Evolutionary conservation across 2,888 invertebrate species (phyloP), one percentile per base, ranked within the genome.

Genomic region (Torymus aiolomorphi): DNA sequence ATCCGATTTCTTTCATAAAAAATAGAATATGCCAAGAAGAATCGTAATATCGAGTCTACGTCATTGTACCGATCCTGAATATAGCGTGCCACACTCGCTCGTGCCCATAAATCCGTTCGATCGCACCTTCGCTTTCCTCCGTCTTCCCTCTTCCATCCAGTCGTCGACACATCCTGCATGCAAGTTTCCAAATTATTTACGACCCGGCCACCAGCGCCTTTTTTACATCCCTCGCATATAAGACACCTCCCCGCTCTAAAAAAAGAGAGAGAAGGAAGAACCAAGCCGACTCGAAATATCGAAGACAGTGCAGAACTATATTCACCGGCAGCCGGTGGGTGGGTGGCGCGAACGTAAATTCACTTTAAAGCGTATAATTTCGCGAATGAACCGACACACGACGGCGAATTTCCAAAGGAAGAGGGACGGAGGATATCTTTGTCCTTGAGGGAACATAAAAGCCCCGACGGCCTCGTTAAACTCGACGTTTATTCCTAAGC

Each of bases 401-500:
- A 49, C 31, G 14, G 16, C 42, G 76, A 78, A 61, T 73, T 78
- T 66, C 42, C 61, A 56, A 49, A 71, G 71, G 42, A n/a, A 20
- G 5, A 42, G 16, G 14, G 31, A 1, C 4, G 49, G 20, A 16
- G 61, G 31, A 69, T 78, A 74, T 18, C 52, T 72, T 69, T 72
- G 74, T 74, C 78, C 63, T 74, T 62, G 54, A 74, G 59, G 63
- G 11, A 57, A 5, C 78, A 69, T 78, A 78, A 79, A 78, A 79
- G 74, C 59, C 20, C 42, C 61, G 20, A 24, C 20, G 75, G 13
- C 65, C 65, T 54, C 75, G 72, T 81, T 78, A 81, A 78, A 81
- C 69, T 14, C 72, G 61, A 62, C 67, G 75, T 75, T 78, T 78
- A 78, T 81, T 76, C 72, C 71, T 62, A 72, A 78, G 66, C 69